phyloP scores from a whole-genome alignment of 2,888 invertebrate genomes.

The Acrobasis consociella region DNA sequence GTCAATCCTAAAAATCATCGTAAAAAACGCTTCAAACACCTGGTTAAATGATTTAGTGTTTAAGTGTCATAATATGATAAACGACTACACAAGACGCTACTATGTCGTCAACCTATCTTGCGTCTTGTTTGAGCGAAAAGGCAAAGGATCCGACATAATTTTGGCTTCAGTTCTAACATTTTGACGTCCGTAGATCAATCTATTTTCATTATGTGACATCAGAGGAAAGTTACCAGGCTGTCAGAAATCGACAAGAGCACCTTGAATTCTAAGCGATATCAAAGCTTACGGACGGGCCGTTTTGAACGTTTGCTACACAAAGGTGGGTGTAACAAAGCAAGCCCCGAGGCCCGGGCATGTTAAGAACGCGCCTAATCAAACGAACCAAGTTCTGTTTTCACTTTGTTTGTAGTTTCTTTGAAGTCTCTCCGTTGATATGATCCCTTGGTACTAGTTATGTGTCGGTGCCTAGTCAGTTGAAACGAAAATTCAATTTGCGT shows the following conservation, averaged over 20 bases:
- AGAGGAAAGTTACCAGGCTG: slow-evolving; percentile 46
- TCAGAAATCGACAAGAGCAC: slow-evolving; percentile 66
- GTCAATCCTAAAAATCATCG: background rate
- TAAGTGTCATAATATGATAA: slow-evolving; percentile 1
- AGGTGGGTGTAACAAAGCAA: slow-evolving; percentile 69
- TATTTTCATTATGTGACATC: slow-evolving; percentile 31
- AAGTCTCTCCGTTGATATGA: slow-evolving; percentile 66
- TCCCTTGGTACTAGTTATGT: slow-evolving; percentile 59
- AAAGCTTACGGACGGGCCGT: slow-evolving; percentile 56
- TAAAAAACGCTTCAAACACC: slow-evolving; percentile 16
- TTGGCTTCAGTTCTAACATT: slow-evolving; percentile 23
- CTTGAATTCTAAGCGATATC: slow-evolving; percentile 44
- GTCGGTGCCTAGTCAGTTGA: slow-evolving; percentile 35
- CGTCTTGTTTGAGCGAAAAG: background rate
- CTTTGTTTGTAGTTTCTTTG: slow-evolving; percentile 78
- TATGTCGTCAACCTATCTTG: slow-evolving; percentile 9
- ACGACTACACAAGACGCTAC: background rate
- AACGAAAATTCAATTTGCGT: slow-evolving; percentile 28
- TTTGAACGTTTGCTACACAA: slow-evolving; percentile 51
- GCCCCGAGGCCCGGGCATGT: slow-evolving; percentile 63
- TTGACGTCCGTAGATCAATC: slow-evolving; percentile 13
- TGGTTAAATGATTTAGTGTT: slow-evolving; percentile 10
- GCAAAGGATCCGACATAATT: slow-evolving; percentile 18
- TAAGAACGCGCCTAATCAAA: slow-evolving; percentile 78
- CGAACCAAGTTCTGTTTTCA: slow-evolving; percentile 69